Base-by-base conservation (phyloP, 2,888 invertebrate species). In the Uloborus plumipes region DNA sequence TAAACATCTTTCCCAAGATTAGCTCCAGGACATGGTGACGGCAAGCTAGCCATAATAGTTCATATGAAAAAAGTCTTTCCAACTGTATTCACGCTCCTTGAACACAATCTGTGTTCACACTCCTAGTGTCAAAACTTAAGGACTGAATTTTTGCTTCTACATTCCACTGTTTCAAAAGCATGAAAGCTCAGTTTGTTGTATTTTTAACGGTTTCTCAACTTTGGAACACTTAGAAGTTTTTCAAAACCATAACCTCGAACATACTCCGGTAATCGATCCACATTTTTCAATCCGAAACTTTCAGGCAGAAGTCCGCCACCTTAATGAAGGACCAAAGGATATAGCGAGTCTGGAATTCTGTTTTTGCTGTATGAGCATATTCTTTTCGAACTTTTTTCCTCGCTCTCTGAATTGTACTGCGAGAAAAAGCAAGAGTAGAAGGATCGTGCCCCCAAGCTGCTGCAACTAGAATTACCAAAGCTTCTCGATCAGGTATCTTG, bases 361-460 rank as follows among this genome's bases (percentile, higher is more conserved):
- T 61, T 20, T 18, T 18, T 16, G 11, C 61, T 61, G 61, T 9
- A 2, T 53, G 16, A 53, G 15, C 2, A 26, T 6, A 61, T 61
- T 61, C 4, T 61, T 61, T 61, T 61, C 26, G 4, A 61, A 14
- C 53, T 53, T 20, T 61, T 61, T 61, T 13, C 11, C 61, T 16
- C 15, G 61, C 4, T 61, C 26, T 15, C 20, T 61, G 61, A 61
- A 61, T 61, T 6, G 61, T 61, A 61, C 61, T 13, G 4, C 61
- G 15, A 9, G 61, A 61, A 18, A 61, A 6, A n/a, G n/a, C n/a
- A n/a, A n/a, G n/a, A n/a, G n/a, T n/a, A n/a, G n/a, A 26, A 13
- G 61, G 11, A 3, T 61, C 61, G 15, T 61, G 61, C 11, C 61
- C 61, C 61, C 16, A 61, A 61, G 61, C 61, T 61, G 61, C 61